Evolutionary conservation across 1,140 invertebrate species (phyloP).

Genomic region (Uloborus diversus): DNA sequence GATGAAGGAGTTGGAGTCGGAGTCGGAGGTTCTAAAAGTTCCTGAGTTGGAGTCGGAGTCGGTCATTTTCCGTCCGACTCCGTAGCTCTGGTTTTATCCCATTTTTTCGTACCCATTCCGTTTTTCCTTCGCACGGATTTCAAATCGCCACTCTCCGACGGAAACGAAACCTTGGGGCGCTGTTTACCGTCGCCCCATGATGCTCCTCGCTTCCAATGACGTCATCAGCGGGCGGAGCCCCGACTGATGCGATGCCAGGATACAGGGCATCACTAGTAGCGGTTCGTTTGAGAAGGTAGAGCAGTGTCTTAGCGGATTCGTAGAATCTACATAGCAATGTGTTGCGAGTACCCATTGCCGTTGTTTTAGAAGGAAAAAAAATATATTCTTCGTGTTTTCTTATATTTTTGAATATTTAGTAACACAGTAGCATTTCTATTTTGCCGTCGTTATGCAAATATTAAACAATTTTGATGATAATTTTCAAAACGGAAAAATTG

Average conservation of each 20-base stretch:
- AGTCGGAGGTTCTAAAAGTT: no score
- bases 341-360: not conserved
- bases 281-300: not conserved
- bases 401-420: not conserved
- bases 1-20: no score
- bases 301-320: not conserved
- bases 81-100: no score
- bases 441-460: not conserved
- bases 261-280: not conserved
- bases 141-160: no score
- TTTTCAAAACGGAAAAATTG: no score
- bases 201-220: not conserved
- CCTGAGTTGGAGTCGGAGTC: no score
- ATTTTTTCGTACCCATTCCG: no score
- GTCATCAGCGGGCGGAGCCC: constrained; percentile 5
- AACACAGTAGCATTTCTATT: no score
- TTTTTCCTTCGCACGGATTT: no score
- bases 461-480: not conserved
- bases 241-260: not conserved
- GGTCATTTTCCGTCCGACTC: no score
- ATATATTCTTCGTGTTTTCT: not conserved
- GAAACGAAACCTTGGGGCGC: not conserved
- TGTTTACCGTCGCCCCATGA: not conserved
- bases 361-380: not conserved
- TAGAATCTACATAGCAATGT: not conserved